These are phyloP conservation scores for Idaea dimidiata DNA, from an alignment of 2,888 invertebrate genomes.

Conservation along the genomic window DNA sequence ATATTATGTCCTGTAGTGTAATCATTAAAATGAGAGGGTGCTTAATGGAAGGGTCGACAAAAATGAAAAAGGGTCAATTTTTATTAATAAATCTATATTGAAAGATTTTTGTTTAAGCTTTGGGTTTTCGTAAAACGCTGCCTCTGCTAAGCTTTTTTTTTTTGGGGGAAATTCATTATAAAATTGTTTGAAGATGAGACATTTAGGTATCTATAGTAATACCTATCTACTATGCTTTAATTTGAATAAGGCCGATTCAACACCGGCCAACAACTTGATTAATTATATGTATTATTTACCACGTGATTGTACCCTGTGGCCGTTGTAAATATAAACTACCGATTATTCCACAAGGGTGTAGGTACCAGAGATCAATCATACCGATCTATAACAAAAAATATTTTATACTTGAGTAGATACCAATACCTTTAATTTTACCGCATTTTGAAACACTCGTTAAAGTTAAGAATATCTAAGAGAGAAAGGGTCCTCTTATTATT, in stretches of 20 bases:
- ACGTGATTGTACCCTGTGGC: too few relatives aligned
- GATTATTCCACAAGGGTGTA: too few relatives aligned
- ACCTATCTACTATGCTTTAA: too few relatives aligned
- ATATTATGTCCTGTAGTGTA: not conserved
- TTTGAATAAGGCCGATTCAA: too few relatives aligned
- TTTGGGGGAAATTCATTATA: not conserved
- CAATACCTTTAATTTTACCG: not conserved
- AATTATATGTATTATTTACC: too few relatives aligned
- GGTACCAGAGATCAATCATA: too few relatives aligned
- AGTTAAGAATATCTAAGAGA: not conserved
- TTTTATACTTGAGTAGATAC: too few relatives aligned
- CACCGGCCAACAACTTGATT: too few relatives aligned
- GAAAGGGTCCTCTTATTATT: not conserved
- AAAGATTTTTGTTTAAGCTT: not conserved
- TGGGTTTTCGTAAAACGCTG: not conserved
- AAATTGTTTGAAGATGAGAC: not conserved
- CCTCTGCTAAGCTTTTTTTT: not conserved
- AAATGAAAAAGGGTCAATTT: not conserved
- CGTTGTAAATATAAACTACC: too few relatives aligned
- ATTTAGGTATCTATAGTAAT: too few relatives aligned
- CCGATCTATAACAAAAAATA: too few relatives aligned
- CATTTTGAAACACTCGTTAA: not conserved
- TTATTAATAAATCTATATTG: constrained; percentile 1
- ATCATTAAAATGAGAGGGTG: not conserved
- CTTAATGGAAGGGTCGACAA: constrained; percentile 1